Evolutionary conservation across 2,888 invertebrate genomes (phyloP).

Genomic region (Timema cristinae): DNA sequence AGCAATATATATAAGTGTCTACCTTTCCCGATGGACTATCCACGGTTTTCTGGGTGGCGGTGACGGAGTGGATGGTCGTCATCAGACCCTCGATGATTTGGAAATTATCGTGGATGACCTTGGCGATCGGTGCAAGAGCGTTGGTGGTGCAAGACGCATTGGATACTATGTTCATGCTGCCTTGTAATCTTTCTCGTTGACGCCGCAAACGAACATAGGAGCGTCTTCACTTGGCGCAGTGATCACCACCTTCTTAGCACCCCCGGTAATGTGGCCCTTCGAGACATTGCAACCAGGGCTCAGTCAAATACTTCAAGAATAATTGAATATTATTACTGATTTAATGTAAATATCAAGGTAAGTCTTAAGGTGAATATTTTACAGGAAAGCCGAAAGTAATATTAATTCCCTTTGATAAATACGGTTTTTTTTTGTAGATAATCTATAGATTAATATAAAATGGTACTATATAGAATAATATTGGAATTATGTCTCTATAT

Average conservation of each 20-base stretch:
- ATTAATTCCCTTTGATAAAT: too few relatives aligned
- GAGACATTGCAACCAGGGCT: background rate
- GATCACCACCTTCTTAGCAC: slow-evolving; percentile 57
- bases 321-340: too few relatives aligned
- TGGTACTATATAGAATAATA: too few relatives aligned
- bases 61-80: slow-evolving; percentile 97
- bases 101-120: slow-evolving; percentile 95
- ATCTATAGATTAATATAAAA: too few relatives aligned
- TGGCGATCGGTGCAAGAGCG: slow-evolving; percentile 95
- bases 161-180: slow-evolving; percentile 70
- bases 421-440: too few relatives aligned
- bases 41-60: slow-evolving; percentile 96
- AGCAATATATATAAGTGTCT: slow-evolving; percentile 1
- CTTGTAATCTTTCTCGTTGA: slow-evolving; percentile 61
- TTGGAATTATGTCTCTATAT: too few relatives aligned
- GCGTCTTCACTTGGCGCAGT: slow-evolving; percentile 71
- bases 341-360: too few relatives aligned
- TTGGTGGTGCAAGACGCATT: slow-evolving; percentile 99
- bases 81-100: slow-evolving; percentile 91
- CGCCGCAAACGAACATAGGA: slow-evolving; percentile 70
- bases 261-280: slow-evolving; percentile 49
- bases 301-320: too few relatives aligned
- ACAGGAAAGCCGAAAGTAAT: too few relatives aligned
- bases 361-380: too few relatives aligned
- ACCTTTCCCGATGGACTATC: slow-evolving; percentile 86